Percentiles rank a stretch among this genome's conserved stretches.
phyloP scores from a whole-genome alignment of 2,797 vertebrate genomes.

The Acridotheres tristis region DNA sequence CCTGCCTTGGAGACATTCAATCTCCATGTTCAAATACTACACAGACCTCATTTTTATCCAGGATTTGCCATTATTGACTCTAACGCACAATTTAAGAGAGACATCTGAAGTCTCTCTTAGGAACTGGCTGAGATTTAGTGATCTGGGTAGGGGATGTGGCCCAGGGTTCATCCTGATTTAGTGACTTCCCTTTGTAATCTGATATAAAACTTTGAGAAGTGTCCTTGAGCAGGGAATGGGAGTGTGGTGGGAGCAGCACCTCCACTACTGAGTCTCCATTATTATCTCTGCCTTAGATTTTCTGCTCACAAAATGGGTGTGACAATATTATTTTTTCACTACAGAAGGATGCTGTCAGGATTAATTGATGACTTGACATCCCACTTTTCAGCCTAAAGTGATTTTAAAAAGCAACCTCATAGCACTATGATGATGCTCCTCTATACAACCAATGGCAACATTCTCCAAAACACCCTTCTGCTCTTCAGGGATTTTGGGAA shows the following conservation, averaged over 20 bases:
- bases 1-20: neutral
- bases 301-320: slow-evolving; percentile 31
- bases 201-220: neutral
- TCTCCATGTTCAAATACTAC: neutral
- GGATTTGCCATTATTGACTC: neutral
- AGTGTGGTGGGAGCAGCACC: neutral
- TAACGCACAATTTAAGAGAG: neutral
- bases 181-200: neutral
- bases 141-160: neutral
- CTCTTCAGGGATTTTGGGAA: neutral
- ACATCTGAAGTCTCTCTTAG: neutral
- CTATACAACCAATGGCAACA: neutral
- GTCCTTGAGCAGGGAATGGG: neutral
- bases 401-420: neutral
- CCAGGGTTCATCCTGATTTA: neutral
- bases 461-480: neutral
- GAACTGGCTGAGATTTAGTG: neutral
- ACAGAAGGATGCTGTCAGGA: slow-evolving; percentile 63
- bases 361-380: slow-evolving; percentile 57
- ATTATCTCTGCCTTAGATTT: neutral
- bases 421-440: neutral
- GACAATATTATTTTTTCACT: slow-evolving; percentile 47
- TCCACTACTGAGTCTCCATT: neutral
- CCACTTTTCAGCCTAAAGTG: slow-evolving; percentile 28
- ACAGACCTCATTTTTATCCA: neutral